phyloP scores from a whole-genome alignment of 2,113 vertebrate genomes.

The Notarius lentiginosus region DNA sequence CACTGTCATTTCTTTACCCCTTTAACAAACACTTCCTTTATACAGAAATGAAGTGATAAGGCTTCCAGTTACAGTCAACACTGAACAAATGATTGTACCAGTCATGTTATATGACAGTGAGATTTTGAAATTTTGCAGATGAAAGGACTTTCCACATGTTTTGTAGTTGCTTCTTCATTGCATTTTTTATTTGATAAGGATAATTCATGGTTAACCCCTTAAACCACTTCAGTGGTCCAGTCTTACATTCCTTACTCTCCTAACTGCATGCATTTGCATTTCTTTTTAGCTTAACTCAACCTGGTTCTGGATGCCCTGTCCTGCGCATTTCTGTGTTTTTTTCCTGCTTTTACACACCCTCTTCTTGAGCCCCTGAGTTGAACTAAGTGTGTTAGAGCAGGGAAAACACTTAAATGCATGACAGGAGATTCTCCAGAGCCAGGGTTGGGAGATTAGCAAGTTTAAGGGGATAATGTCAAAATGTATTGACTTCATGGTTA shows the following conservation, averaged over 20 bases:
- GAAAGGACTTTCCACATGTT: constrained; percentile 2
- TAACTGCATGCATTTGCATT: not conserved
- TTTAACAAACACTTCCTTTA: not conserved
- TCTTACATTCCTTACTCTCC: not conserved
- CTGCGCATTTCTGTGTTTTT: not conserved
- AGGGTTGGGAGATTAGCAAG: not conserved
- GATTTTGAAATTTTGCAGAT: not conserved
- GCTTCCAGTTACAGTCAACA: not conserved
- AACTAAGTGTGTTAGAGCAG: not conserved
- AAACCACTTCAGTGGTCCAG: not conserved
- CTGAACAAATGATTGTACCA: not conserved
- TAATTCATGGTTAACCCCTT: not conserved
- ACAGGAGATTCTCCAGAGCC: not conserved
- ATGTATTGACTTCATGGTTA: not conserved
- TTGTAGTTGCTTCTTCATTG: not conserved
- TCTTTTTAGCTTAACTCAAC: not conserved
- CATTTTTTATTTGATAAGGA: not conserved
- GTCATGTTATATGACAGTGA: not conserved
- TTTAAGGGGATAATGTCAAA: not conserved
- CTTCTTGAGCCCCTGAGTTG: constrained; percentile 4
- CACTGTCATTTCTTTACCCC: not conserved
- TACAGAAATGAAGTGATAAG: constrained; percentile 23
- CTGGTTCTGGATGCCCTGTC: not conserved
- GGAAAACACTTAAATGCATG: not conserved
- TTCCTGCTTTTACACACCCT: constrained; percentile 6